Percentiles rank a stretch among this genome's conserved stretches.
phyloP scores from a whole-genome alignment of 2,113 vertebrate genomes.

The Myrmecophaga tridactyla region DNA sequence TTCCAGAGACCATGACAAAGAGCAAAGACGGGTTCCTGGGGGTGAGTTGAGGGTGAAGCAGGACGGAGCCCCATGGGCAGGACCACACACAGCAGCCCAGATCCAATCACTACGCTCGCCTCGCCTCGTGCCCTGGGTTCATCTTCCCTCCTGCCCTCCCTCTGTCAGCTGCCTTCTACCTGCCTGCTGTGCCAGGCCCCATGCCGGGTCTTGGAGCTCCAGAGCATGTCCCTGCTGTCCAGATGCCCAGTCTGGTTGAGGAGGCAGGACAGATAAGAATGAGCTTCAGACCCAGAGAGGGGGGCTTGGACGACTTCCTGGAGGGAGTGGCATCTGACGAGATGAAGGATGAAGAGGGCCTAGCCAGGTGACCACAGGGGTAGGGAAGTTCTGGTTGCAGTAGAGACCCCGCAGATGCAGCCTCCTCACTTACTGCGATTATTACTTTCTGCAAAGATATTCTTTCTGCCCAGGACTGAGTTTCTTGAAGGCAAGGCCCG shows the following conservation, averaged over 20 bases:
- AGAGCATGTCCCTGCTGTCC: background rate
- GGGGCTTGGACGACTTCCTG: background rate
- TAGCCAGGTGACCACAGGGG: background rate
- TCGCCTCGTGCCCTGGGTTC: background rate
- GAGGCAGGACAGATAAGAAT: background rate
- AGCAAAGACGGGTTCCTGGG: conserved; percentile 98
- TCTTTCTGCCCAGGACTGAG: background rate
- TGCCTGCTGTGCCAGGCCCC: background rate
- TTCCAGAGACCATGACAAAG: conserved; percentile 96
- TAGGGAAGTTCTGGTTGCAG: background rate
- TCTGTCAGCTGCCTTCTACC: background rate
- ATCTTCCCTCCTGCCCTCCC: background rate
- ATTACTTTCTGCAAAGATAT: background rate
- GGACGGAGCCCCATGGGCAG: background rate
- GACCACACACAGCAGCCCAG: background rate
- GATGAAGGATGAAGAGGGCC: background rate
- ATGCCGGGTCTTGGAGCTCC: background rate
- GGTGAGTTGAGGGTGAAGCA: conserved; percentile 79
- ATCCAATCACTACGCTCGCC: too few species aligned
- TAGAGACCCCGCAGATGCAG: background rate
- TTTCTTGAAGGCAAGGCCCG: background rate
- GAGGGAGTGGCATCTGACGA: background rate
- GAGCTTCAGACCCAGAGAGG: background rate
- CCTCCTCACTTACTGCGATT: rapidly evolving
- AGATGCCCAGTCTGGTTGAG: background rate